Percentiles rank a stretch among this genome's conserved stretches.
Conservation (phyloP, 1,140 invertebrate species). For the Papilio polyxenes region DNA sequence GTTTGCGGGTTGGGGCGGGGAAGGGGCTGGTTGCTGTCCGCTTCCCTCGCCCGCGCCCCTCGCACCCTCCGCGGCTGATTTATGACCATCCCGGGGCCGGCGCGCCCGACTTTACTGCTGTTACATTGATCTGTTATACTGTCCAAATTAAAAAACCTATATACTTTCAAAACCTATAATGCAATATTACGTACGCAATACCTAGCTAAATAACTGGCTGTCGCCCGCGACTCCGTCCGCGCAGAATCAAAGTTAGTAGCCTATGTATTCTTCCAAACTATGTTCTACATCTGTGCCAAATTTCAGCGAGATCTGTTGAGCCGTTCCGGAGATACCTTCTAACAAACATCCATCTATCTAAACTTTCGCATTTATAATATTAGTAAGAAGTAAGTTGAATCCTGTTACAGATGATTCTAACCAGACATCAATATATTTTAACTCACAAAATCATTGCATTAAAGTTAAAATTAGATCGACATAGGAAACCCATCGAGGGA, state of each 20-base stretch:
- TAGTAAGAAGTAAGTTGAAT: too few relatives aligned
- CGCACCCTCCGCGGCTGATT: not conserved
- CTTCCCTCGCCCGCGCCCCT: not conserved
- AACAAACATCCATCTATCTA: too few relatives aligned
- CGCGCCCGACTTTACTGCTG: not conserved
- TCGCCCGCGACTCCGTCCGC: too few relatives aligned
- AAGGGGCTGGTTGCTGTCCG: not conserved
- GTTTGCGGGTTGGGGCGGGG: not conserved
- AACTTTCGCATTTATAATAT: too few relatives aligned
- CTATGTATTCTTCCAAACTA: too few relatives aligned
- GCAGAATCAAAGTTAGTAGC: too few relatives aligned
- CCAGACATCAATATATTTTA: too few relatives aligned
- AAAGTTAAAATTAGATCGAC: not conserved
- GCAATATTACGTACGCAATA: not conserved
- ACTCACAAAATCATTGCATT: not conserved
- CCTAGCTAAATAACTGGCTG: too few relatives aligned
- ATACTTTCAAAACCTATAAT: not conserved
- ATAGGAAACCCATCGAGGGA: not conserved
- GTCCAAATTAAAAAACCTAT: not conserved
- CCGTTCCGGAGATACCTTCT: too few relatives aligned
- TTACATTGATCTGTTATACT: conserved; percentile 3
- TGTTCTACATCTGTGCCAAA: too few relatives aligned
- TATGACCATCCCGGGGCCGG: not conserved
- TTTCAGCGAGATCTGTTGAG: too few relatives aligned
- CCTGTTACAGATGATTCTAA: too few relatives aligned